Base-by-base conservation (phyloP, 2,888 invertebrate genomes). In the Drosophila anomalipes region DNA sequence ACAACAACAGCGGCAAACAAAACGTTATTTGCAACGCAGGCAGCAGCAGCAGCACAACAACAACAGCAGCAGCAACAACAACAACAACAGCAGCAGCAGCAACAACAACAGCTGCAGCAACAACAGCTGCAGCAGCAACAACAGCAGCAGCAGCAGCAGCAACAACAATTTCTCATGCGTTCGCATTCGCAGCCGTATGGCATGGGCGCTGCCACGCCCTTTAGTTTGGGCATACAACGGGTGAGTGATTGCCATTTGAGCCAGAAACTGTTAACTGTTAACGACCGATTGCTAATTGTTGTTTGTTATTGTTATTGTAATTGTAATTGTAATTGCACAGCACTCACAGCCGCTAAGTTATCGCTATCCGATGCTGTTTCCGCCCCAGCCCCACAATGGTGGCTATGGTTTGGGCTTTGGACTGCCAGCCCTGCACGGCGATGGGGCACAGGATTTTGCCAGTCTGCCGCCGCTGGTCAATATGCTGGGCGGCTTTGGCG, bases 381-480 rank as follows among this genome's bases (percentile, higher is more conserved):
- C 91, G 63, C 63, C 82, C 6, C 90, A 81, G 52, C 44, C 70
- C 57, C 81, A 58, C 16, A 53, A 53, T 22, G 44, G 70, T 54
- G 83, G 90, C 19, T 87, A 77, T 26, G 74, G 82, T 7, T 39
- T 79, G 56, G 74, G 75, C 70, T 79, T 81, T 37, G 86, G 87
- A 10, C 74, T 88, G 67, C 87, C 89, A 22, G 58, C 58, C 51
- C 83, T 89, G 65, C 89, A 87, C 67, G 88, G 91, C 58, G 92
- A 92, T 74, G 90, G 89, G 32, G 87, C 89, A n/a, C 92, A 93
- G 77, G 95, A 95, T 80, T 95, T 94, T 85, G 95, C 96, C 56
- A 97, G 97, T 91, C 92, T 97, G 73, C 97, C 97, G 33, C 96
- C 96, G 0, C 95, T 95, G 68, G 95, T 96, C 56, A 95, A 95